Evolutionary conservation across 2,888 invertebrate genomes (phyloP).

Genomic region (Aspidiotus destructor): DNA sequence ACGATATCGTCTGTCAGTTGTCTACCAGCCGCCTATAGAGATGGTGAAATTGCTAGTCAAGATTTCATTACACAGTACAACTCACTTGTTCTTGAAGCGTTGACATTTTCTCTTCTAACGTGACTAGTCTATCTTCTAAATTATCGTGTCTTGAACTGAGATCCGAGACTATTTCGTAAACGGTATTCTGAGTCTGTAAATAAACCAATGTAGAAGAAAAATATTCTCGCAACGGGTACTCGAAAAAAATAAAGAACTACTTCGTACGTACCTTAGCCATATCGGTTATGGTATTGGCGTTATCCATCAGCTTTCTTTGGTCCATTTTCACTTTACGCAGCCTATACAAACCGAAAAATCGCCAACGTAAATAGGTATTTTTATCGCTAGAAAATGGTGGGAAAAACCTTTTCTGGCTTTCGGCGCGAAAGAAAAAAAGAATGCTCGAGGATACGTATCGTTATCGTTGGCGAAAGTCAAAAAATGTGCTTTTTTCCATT

Average conservation of each 20-base stretch:
- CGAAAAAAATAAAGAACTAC: neutral
- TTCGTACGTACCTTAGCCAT: conserved; percentile 86
- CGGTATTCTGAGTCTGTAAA: conserved; percentile 87
- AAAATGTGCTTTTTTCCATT: neutral
- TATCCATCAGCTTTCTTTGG: conserved; percentile 98
- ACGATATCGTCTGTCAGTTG: too few species aligned
- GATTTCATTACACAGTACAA: neutral
- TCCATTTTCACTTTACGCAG: conserved; percentile 99
- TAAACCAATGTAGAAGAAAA: neutral
- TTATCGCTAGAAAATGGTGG: too few species aligned
- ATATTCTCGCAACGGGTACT: neutral
- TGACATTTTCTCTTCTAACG: conserved; percentile 84
- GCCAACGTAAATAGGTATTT: too few species aligned
- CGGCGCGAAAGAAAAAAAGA: too few species aligned
- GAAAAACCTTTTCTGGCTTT: too few species aligned
- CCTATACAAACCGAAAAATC: conserved; percentile 46
- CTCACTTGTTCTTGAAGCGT: conserved; percentile 60
- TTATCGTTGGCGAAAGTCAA: neutral
- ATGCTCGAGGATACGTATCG: neutral
- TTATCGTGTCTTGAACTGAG: conserved; percentile 90
- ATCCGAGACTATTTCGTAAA: conserved; percentile 96
- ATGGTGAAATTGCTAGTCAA: too few species aligned
- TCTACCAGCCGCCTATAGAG: too few species aligned
- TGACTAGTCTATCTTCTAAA: conserved; percentile 83
- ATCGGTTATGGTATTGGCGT: conserved; percentile 96